Conservation (phyloP, 2,888 invertebrate species). For the Melinopterus prodromus region DNA sequence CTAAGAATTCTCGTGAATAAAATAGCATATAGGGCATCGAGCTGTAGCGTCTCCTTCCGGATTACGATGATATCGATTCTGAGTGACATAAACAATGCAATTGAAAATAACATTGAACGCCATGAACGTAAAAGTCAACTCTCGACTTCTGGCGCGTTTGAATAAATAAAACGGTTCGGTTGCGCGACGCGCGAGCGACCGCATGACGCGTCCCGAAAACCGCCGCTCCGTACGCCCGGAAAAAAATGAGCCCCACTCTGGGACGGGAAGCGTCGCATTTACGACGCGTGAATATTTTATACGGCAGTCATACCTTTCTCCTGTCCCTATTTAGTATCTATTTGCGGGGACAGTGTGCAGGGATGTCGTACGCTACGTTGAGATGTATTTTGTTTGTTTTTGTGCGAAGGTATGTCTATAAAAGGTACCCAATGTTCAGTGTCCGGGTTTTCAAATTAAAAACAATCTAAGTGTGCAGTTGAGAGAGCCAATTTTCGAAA, state of each 20-base stretch:
- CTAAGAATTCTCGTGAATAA: background rate
- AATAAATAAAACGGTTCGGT: background rate
- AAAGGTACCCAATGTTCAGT: too few species aligned
- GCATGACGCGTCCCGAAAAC: background rate
- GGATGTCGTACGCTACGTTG: background rate
- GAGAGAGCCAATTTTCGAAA: too few species aligned
- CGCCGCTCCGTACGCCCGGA: background rate
- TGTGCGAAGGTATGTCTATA: too few species aligned
- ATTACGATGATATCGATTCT: background rate
- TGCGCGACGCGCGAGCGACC: background rate
- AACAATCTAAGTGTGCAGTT: too few species aligned
- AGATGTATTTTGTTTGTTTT: too few species aligned
- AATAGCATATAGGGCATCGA: background rate
- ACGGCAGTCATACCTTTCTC: background rate
- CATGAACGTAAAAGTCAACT: background rate
- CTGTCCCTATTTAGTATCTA: background rate
- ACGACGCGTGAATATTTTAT: constrained; percentile 4
- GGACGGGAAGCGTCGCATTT: background rate
- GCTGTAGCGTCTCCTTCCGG: background rate
- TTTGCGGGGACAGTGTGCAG: background rate
- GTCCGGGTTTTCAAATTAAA: too few species aligned
- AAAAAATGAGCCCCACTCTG: background rate
- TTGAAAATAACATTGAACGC: background rate
- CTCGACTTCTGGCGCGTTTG: background rate
- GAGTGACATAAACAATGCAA: background rate